A percentile compares a stretch with the other conserved stretches of the same genome.
Evolutionary conservation across 2,888 invertebrate genomes (phyloP).

Genomic region (Empis stercorea): DNA sequence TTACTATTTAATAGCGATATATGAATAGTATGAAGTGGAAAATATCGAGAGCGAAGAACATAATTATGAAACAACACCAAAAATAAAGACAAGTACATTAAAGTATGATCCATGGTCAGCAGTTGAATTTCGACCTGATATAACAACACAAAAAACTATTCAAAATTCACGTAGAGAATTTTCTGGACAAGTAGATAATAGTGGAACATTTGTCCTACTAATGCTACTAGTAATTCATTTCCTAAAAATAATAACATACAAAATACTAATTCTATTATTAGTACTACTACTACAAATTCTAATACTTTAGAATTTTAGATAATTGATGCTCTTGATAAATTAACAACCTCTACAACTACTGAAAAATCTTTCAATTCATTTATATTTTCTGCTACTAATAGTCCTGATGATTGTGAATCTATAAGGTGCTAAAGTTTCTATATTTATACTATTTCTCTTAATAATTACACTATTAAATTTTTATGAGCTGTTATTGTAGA

Average conservation of each 20-base stretch:
- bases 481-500: no score
- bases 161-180: no score
- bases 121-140: conserved; percentile 15
- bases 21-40: background rate
- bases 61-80: background rate
- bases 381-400: background rate
- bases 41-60: background rate
- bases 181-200: conserved; percentile 4
- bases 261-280: background rate
- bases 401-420: conserved; percentile 5
- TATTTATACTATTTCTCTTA: no score
- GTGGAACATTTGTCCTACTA: conserved; percentile 6
- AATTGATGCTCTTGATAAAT: background rate
- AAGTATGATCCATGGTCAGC: conserved; percentile 19
- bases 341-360: background rate
- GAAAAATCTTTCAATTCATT: background rate
- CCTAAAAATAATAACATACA: no score
- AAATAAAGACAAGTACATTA: background rate
- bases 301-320: conserved; percentile 3
- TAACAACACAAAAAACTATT: background rate
- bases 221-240: no score
- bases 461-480: no score
- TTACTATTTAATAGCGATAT: background rate
- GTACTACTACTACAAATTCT: background rate
- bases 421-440: conserved; percentile 10